phyloP scores from a whole-genome alignment of 2,113 vertebrate species.

The Tragelaphus imberbis region DNA sequence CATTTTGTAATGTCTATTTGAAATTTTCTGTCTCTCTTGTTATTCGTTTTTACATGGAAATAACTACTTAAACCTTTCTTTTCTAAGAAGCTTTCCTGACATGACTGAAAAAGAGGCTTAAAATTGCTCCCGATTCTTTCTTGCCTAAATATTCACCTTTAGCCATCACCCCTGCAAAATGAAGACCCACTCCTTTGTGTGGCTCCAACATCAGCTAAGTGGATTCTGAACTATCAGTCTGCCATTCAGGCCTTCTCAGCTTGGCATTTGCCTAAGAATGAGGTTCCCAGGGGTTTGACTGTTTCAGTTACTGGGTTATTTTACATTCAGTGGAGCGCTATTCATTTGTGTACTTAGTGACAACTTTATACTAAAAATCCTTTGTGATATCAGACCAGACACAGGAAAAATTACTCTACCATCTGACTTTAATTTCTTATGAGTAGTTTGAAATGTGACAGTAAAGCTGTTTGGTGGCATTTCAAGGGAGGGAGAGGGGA shows the following conservation, averaged over 20 bases:
- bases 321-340: background rate
- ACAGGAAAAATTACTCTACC: background rate
- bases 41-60: background rate
- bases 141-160: background rate
- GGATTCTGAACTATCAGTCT: background rate
- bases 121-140: background rate
- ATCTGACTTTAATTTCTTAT: background rate
- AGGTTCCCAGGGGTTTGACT: background rate
- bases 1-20: background rate
- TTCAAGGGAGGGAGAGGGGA: background rate
- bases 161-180: too few species aligned
- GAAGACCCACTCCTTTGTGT: too few species aligned
- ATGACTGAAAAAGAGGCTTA: background rate
- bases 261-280: background rate
- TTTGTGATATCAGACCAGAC: too few species aligned
- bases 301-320: background rate
- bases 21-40: background rate
- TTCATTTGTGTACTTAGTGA: background rate
- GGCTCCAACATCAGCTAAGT: background rate
- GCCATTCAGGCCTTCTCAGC: background rate
- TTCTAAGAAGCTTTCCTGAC: background rate
- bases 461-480: background rate
- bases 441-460: background rate
- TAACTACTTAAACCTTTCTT: background rate
- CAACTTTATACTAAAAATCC: background rate